phyloP scores from a whole-genome alignment of 1,140 invertebrate species.

The Colletes latitarsis region DNA sequence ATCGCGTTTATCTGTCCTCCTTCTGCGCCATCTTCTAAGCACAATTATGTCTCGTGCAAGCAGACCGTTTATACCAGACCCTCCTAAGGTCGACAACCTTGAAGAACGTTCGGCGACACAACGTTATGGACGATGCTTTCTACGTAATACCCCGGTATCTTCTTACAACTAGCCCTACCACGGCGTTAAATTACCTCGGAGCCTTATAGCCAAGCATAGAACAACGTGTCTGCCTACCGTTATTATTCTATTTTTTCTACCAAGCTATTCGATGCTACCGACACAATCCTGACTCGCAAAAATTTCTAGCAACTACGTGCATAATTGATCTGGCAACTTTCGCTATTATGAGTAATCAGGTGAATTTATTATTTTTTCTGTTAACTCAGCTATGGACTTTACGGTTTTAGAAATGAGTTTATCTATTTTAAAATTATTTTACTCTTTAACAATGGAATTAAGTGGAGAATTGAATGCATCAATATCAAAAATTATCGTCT shows the following conservation, averaged over 20 bases:
- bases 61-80: constrained; percentile 33
- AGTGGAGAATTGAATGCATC: too few relatives aligned
- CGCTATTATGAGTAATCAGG: too few relatives aligned
- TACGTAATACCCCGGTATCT: constrained; percentile 33
- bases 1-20: constrained; percentile 34
- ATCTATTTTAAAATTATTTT: too few relatives aligned
- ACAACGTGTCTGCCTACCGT: constrained; percentile 3
- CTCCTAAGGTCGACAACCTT: constrained; percentile 52
- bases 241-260: not conserved
- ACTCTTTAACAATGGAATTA: too few relatives aligned
- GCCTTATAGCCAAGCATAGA: constrained; percentile 23
- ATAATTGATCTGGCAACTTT: too few relatives aligned
- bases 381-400: too few relatives aligned
- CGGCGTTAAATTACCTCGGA: constrained; percentile 41
- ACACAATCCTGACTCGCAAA: not conserved
- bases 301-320: too few relatives aligned
- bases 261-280: not conserved
- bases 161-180: constrained; percentile 36
- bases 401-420: too few relatives aligned
- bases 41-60: constrained; percentile 36
- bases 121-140: constrained; percentile 33
- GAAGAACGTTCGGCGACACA: constrained; percentile 29
- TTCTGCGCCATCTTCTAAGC: constrained; percentile 44
- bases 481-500: too few relatives aligned
- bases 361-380: too few relatives aligned